A percentile compares a stretch with the other conserved stretches of the same genome.
phyloP scores from a whole-genome alignment of 2,797 vertebrate species.

The Trichosurus vulpecula region DNA sequence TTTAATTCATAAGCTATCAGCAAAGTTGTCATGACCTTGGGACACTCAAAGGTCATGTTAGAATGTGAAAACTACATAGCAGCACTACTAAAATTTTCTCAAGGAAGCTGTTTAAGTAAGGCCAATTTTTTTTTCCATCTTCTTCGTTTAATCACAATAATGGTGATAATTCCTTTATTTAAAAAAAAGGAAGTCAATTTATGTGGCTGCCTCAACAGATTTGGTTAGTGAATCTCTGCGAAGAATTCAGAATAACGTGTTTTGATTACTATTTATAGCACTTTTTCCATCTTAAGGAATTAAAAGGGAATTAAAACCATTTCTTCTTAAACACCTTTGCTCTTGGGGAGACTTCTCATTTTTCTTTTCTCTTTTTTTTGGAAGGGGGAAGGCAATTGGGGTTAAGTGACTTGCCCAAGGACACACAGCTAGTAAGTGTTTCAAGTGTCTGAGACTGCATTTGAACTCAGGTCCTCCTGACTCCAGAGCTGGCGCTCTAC shows the following conservation, averaged over 20 bases:
- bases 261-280: neutral
- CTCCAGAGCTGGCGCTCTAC: too few relatives aligned
- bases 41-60: slow-evolving; percentile 47
- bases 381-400: too few relatives aligned
- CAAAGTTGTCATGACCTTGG: slow-evolving; percentile 70
- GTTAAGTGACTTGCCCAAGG: too few relatives aligned
- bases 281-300: neutral
- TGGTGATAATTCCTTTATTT: slow-evolving; percentile 27
- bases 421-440: too few relatives aligned
- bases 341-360: neutral
- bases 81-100: slow-evolving; percentile 38
- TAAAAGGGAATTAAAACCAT: neutral
- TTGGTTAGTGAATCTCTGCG: neutral
- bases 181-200: neutral
- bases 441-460: too few relatives aligned
- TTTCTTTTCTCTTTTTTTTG: too few relatives aligned
- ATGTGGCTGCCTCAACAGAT: neutral
- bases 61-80: slow-evolving; percentile 20
- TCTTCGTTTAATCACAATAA: slow-evolving; percentile 30
- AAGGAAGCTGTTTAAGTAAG: slow-evolving; percentile 11
- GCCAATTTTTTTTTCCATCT: slow-evolving; percentile 40
- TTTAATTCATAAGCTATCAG: slow-evolving; percentile 58
- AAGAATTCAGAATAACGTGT: neutral
- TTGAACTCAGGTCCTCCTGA: too few relatives aligned
- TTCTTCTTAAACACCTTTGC: neutral